Percentiles rank a stretch among this genome's conserved stretches.
Evolutionary conservation across 2,113 vertebrate species (phyloP).

Genomic region (Hyperopisus bebe): DNA sequence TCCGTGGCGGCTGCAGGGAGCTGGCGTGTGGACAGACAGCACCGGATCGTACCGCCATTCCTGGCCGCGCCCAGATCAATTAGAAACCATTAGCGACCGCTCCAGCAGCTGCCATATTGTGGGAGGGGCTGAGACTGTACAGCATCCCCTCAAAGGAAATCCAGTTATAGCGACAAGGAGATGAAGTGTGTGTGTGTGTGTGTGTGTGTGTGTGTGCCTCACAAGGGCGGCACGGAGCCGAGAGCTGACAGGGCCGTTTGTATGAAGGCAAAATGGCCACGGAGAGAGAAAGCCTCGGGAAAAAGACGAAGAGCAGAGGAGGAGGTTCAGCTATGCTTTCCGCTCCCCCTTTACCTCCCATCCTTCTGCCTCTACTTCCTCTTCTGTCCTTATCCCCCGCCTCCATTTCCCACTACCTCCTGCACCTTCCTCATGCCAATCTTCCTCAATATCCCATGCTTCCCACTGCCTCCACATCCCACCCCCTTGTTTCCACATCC

Average conservation of each 20-base stretch:
- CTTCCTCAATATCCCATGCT: background rate
- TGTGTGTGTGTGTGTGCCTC: conserved; percentile 29
- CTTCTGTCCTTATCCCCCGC: background rate
- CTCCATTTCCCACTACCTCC: background rate
- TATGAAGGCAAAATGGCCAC: conserved; percentile 45
- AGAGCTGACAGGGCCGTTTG: conserved; percentile 41
- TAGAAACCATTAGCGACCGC: conserved; percentile 46
- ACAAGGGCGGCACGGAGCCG: conserved; percentile 47
- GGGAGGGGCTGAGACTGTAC: conserved; percentile 32
- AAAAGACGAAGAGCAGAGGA: background rate
- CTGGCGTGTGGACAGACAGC: background rate
- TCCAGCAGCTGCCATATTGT: conserved; percentile 45
- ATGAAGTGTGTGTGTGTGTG: conserved; percentile 20
- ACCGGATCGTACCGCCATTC: background rate
- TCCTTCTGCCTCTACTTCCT: background rate
- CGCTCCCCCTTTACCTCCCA: background rate
- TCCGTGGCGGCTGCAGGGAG: background rate
- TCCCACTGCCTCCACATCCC: background rate
- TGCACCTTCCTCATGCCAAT: background rate
- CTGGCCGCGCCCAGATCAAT: conserved; percentile 44
- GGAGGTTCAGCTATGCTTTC: background rate
- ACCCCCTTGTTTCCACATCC: background rate
- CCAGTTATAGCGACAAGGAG: conserved; percentile 57
- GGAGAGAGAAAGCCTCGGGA: background rate
- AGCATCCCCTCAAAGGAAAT: conserved; percentile 39